A percentile compares a stretch with the other conserved stretches of the same genome.
These are phyloP conservation scores for Orchesellides sinensis DNA, from an alignment of 2,888 invertebrate genomes.

Conservation along the genomic window DNA sequence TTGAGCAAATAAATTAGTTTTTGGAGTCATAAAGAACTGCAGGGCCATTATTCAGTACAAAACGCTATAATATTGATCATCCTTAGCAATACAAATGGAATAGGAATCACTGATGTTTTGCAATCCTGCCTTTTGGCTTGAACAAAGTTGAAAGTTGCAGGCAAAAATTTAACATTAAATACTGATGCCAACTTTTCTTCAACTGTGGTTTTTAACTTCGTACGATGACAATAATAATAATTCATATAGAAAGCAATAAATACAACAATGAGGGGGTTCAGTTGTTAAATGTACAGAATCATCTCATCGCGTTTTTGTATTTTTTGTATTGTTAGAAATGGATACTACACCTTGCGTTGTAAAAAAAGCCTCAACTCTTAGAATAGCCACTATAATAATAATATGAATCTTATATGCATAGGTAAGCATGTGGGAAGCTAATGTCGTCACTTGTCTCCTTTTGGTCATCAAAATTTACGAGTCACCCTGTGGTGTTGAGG, in stretches of 20 bases:
- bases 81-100: too few relatives aligned
- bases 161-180: too few relatives aligned
- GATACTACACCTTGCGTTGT: background rate
- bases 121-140: too few relatives aligned
- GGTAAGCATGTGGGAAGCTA: slow-evolving; percentile 71
- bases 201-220: too few relatives aligned
- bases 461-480: slow-evolving; percentile 73
- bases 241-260: slow-evolving; percentile 72
- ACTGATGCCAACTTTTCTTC: too few relatives aligned
- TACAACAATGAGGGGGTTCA: slow-evolving; percentile 67
- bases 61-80: too few relatives aligned
- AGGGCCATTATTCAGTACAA: too few relatives aligned
- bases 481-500: slow-evolving; percentile 71
- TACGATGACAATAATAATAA: slow-evolving; percentile 74
- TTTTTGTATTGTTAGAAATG: slow-evolving; percentile 13
- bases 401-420: slow-evolving; percentile 27
- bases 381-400: slow-evolving; percentile 12
- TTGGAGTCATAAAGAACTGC: too few relatives aligned
- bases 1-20: too few relatives aligned
- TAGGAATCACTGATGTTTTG: too few relatives aligned
- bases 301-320: slow-evolving; percentile 24
- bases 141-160: too few relatives aligned
- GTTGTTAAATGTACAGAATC: slow-evolving; percentile 17
- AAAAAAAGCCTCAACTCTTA: background rate
- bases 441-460: slow-evolving; percentile 75